These are phyloP conservation scores for Syrphus vitripennis DNA, from an alignment of 2,888 invertebrate species.

Conservation along the genomic window DNA sequence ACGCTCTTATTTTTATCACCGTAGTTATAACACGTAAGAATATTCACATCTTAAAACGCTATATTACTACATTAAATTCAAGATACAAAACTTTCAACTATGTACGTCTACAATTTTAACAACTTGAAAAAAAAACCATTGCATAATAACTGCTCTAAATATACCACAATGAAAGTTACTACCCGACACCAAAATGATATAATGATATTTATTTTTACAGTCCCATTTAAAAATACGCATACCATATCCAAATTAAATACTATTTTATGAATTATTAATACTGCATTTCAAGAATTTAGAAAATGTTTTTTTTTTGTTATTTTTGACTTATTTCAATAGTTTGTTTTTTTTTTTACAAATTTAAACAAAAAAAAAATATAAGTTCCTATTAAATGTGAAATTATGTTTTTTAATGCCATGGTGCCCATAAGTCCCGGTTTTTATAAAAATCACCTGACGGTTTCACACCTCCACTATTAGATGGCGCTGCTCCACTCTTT, in stretches of 20 bases:
- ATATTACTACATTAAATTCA: too few species aligned
- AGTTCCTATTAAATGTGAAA: conserved; percentile 31
- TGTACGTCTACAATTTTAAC: neutral
- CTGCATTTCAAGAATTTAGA: conserved; percentile 8
- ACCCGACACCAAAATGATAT: conserved; percentile 12
- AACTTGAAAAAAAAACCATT: neutral
- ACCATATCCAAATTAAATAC: conserved; percentile 5
- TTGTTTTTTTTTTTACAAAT: neutral
- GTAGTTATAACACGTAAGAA: too few species aligned
- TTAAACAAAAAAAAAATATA: conserved; percentile 6
- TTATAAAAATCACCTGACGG: conserved; percentile 79
- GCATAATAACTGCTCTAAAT: neutral
- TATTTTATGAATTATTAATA: neutral
- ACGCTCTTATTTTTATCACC: too few species aligned
- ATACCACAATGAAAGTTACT: neutral
- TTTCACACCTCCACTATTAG: conserved; percentile 76
- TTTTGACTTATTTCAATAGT: neutral
- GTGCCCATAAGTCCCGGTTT: conserved; percentile 37
- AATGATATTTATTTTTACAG: neutral
- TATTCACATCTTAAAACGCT: too few species aligned
- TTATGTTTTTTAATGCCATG: conserved; percentile 26
- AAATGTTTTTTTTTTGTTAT: neutral
- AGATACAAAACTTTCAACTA: neutral
- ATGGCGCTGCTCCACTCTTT: conserved; percentile 76
- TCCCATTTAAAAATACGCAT: conserved; percentile 1